Conservation (phyloP, 2,888 invertebrate genomes). For the Unio pictorum region DNA sequence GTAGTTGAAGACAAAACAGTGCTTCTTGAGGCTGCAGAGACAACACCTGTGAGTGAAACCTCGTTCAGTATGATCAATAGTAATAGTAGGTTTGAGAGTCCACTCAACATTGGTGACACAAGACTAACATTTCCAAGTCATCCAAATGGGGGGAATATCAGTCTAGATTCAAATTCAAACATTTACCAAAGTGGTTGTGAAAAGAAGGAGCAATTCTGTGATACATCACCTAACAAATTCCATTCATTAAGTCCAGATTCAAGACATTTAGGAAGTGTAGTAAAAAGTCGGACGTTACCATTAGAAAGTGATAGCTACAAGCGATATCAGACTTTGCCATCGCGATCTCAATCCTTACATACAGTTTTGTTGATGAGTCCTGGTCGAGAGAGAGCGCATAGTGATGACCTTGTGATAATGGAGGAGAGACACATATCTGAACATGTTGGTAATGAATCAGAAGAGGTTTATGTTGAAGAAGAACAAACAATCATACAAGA, state of each 20-base stretch:
- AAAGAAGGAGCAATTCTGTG: background rate
- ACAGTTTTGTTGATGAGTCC: background rate
- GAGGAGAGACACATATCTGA: background rate
- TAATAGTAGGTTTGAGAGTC: too few relatives aligned
- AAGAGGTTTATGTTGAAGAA: too few relatives aligned
- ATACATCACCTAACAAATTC: conserved; percentile 13
- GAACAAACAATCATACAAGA: too few relatives aligned
- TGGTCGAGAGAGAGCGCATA: conserved; percentile 17
- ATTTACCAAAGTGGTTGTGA: too few relatives aligned
- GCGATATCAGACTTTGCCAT: conserved; percentile 37
- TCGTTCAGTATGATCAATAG: conserved; percentile 4
- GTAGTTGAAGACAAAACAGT: conserved; percentile 51
- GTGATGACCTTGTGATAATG: conserved; percentile 18
- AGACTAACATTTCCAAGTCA: too few relatives aligned
- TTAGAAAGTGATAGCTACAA: conserved; percentile 29
- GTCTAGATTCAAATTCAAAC: too few relatives aligned
- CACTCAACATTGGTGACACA: too few relatives aligned
- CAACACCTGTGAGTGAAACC: conserved; percentile 26
- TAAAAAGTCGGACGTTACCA: conserved; percentile 46
- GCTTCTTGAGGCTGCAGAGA: conserved; percentile 37
- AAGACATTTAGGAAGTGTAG: conserved; percentile 13
- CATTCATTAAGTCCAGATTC: conserved; percentile 18
- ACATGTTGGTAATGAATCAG: background rate
- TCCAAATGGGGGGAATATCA: too few relatives aligned
- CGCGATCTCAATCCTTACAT: conserved; percentile 19